Base-by-base conservation (phyloP, 2,797 vertebrate species). In the Meda fulgida region DNA sequence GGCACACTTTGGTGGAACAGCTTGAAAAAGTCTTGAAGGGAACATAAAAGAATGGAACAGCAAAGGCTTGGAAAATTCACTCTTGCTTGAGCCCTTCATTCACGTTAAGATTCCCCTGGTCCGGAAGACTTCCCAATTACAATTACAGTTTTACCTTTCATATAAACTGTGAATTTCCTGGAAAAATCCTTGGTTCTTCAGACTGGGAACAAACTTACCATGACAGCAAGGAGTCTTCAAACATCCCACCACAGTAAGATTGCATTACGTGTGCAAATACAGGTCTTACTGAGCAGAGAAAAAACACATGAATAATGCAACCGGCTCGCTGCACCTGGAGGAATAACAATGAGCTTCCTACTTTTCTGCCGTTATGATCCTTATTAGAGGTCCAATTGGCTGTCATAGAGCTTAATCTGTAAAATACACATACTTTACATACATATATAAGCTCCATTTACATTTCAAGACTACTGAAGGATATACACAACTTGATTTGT, bases 41-140 rank as follows among this genome's bases (percentile, higher is more conserved):
- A 38, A 60, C 51, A 40, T 58, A 26, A 60, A 81, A 85, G 40
- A 10, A 80, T 23, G 23, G 53, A 69, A 36, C 48, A 70, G 46
- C 58, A 58, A 71, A 89, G 87, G 88, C 84, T 88, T 87, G 73
- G 55, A 5, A 53, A 11, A 10, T 73, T 89, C 83, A 86, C 72
- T 77, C 88, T 69, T 86, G 78, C 78, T 60, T 58, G 79, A 89
- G 89, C 87, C 91, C 87, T 65, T 18, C 60, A 82, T 84, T 90
- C 91, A 88, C 91, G 78, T 86, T 2, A 16, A 29, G 55, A 66
- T 87, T 89, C 89, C 87, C 78, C 91, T 85, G 84, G 85, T 87
- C 85, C 80, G 87, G 90, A 92, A 91, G 89, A 89, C 89, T 90
- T 91, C 91, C 90, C 92, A 92, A 94, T 93, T 93, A 93, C 89